These are phyloP conservation scores for Alsophila aescularia DNA, from an alignment of 2,888 invertebrate species.

Conservation along the genomic window DNA sequence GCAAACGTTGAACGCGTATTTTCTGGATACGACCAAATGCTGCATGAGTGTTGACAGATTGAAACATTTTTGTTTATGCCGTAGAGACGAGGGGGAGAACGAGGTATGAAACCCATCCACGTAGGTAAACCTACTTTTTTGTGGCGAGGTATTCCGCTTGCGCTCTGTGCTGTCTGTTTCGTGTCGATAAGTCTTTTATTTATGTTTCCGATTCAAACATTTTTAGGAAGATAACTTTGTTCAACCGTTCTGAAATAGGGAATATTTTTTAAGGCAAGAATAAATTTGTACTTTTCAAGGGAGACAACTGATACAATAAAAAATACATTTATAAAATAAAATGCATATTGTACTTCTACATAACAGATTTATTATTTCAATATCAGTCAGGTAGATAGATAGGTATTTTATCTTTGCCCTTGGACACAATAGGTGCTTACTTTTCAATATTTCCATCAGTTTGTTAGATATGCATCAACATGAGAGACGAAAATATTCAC, in stretches of 20 bases:
- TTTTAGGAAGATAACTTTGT: background rate
- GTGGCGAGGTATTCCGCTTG: constrained; percentile 13
- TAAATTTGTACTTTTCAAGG: too few relatives aligned
- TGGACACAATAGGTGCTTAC: constrained; percentile 5
- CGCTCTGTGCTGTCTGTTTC: constrained; percentile 12
- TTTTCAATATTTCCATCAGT: constrained; percentile 2
- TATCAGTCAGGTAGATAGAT: constrained; percentile 13
- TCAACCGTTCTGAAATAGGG: too few relatives aligned
- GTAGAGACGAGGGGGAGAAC: constrained; percentile 62
- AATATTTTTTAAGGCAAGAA: too few relatives aligned
- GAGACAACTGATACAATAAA: too few relatives aligned
- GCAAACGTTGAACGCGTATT: constrained; percentile 69
- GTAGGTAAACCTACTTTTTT: constrained; percentile 11
- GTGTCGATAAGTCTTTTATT: constrained; percentile 32
- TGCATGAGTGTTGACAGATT: constrained; percentile 71
- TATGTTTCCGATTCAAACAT: constrained; percentile 8
- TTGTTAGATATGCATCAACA: too few relatives aligned
- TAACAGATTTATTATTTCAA: constrained; percentile 11
- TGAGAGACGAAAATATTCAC: too few relatives aligned
- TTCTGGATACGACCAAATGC: constrained; percentile 72
- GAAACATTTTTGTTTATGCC: constrained; percentile 76
- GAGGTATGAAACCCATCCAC: constrained; percentile 55
- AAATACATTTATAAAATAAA: background rate
- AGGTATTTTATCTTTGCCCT: constrained; percentile 20
- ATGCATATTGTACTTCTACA: background rate